These are phyloP conservation scores for Eledona agricola DNA, from an alignment of 2,888 invertebrate species.

Conservation along the genomic window DNA sequence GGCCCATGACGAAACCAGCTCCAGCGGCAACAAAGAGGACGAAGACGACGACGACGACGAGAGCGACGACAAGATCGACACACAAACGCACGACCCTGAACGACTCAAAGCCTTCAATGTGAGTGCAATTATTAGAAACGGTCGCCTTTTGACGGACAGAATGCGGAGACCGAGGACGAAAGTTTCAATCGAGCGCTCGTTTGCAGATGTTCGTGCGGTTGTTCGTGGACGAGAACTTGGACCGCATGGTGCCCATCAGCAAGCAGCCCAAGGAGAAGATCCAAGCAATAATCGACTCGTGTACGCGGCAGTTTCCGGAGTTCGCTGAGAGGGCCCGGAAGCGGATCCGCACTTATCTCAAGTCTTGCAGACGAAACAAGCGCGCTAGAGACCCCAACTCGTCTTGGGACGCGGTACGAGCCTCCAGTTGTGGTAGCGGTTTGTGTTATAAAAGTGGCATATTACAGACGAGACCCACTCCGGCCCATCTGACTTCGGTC, in stretches of 20 bases:
- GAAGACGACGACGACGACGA: slow-evolving; percentile 91
- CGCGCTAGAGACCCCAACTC: slow-evolving; percentile 83
- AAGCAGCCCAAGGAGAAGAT: slow-evolving; percentile 98
- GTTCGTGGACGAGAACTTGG: slow-evolving; percentile 96
- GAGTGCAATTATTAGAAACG: slow-evolving; percentile 52
- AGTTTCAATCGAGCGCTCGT: neutral
- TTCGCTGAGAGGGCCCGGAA: slow-evolving; percentile 95
- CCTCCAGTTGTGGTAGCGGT: neutral
- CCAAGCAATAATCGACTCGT: slow-evolving; percentile 96
- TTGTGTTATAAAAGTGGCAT: neutral
- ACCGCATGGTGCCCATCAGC: slow-evolving; percentile 95
- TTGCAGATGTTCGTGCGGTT: slow-evolving; percentile 94
- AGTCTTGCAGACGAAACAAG: slow-evolving; percentile 94
- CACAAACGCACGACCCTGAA: slow-evolving; percentile 88
- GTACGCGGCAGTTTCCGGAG: slow-evolving; percentile 96
- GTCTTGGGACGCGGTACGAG: slow-evolving; percentile 87
- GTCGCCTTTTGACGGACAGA: slow-evolving; percentile 7
- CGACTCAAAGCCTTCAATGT: slow-evolving; percentile 96
- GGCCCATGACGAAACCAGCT: slow-evolving; percentile 87
- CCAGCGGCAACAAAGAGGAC: slow-evolving; percentile 85
- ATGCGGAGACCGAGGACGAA: neutral
- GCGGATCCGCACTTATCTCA: slow-evolving; percentile 92
- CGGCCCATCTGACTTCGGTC: slow-evolving; percentile 95
- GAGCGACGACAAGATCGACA: slow-evolving; percentile 89
- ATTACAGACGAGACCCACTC: slow-evolving; percentile 87